Conservation (phyloP, 2,888 invertebrate species). For the Drosophila leonis region DNA sequence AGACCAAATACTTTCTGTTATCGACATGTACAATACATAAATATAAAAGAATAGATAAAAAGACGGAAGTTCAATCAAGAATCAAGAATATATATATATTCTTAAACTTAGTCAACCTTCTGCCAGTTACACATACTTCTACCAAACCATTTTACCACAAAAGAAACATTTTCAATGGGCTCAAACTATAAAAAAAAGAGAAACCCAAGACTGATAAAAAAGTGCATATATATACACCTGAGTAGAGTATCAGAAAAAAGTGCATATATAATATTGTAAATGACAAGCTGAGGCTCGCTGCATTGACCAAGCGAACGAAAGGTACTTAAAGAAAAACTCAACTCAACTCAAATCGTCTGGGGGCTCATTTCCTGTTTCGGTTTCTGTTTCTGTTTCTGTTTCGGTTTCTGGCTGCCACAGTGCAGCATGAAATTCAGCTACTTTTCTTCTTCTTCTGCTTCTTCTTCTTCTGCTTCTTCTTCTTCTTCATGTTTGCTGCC, state of each 20-base stretch:
- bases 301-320: conserved; percentile 61
- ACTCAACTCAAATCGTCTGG: conserved; percentile 53
- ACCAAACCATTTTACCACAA: neutral
- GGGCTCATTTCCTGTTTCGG: conserved; percentile 70
- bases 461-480: conserved; percentile 4
- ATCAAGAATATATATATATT: no score
- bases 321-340: conserved; percentile 62
- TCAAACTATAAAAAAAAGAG: neutral
- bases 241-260: conserved; percentile 14
- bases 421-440: conserved; percentile 20
- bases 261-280: conserved; percentile 14
- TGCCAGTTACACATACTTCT: neutral
- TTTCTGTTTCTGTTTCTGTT: conserved; percentile 24
- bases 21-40: no score
- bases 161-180: neutral
- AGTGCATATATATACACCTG: neutral
- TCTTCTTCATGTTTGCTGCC: conserved; percentile 12
- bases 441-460: no score
- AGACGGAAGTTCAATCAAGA: no score
- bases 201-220: neutral
- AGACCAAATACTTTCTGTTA: neutral
- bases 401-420: conserved; percentile 19
- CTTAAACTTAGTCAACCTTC: no score
- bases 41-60: no score
- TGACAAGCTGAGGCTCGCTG: conserved; percentile 36